Base-by-base conservation (phyloP, 1,140 invertebrate species). In the Bombus soroeensis region DNA sequence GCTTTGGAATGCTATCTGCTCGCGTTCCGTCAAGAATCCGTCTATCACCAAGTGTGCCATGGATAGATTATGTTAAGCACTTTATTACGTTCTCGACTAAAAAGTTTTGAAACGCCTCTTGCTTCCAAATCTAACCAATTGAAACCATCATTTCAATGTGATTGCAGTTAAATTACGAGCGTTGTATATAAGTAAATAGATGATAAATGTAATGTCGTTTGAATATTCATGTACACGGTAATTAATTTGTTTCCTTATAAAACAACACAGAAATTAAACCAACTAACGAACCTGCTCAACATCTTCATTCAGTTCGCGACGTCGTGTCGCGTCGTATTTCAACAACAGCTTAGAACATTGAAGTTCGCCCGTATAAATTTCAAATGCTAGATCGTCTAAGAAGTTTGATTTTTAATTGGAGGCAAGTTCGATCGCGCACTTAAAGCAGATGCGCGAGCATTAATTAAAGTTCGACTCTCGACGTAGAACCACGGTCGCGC, bases 381-480 rank as follows among this genome's bases (percentile, higher is more conserved):
- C 47, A 53, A 53, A 22, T 53, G 47, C 47, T 22, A 53, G 47
- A 22, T 53, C 47, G 18, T 53, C 18, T 22, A 53, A 22, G 47
- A 53, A 13, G 59, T n/a, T 13, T 28, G 9, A n/a, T n/a, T n/a
- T n/a, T 62, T 62, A n/a, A 62, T n/a, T 62, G 28, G 25, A 59
- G 57, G 9, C 3, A 59, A 9, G 25, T 59, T 59, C 57, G 25
- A 59, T 28, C 25, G 57, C 0, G 57, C 25, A 28, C 10, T 59
- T 59, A 28, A 28, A 59, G 25, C 3, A 22, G 18, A 22, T 53
- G 47, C 28, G 62, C 73, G 72, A 76, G 62, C 25, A 68, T 34
- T 68, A 76, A 76, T 83, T 76, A 76, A 83, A 66, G 72, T 68
- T 83, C 34, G 72, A 28, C 32, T 47, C 32, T 10, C 59, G 28